Percentiles rank a stretch among this genome's conserved stretches.
Conservation (phyloP, 37 sponge, comb jelly and placozoan species). For the Beroe ovata region DNA sequence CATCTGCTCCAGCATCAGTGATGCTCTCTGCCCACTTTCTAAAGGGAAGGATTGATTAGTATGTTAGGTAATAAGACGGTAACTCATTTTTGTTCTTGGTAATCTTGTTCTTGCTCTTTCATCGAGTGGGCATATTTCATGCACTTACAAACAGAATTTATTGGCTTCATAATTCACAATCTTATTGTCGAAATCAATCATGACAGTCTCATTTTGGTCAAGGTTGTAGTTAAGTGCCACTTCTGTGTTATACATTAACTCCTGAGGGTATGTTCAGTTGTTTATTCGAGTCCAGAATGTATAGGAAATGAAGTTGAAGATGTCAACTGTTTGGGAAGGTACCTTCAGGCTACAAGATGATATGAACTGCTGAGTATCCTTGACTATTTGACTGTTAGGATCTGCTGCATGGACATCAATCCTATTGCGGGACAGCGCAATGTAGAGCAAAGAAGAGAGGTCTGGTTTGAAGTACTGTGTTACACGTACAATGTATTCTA, state of each 20-base stretch:
- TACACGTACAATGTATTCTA: constrained; percentile 36
- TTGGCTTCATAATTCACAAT: constrained; percentile 25
- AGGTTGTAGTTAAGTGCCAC: neutral
- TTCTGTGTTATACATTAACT: constrained; percentile 43
- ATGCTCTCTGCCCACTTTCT: constrained; percentile 18
- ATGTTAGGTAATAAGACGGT: too few species aligned
- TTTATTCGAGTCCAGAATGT: too few species aligned
- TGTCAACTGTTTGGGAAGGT: neutral
- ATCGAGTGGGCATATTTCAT: too few species aligned
- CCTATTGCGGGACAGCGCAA: constrained; percentile 30
- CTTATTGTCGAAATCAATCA: constrained; percentile 31
- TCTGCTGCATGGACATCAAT: neutral
- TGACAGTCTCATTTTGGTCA: neutral
- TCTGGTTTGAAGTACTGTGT: neutral
- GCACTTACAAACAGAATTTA: constrained; percentile 41
- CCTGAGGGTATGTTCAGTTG: too few species aligned
- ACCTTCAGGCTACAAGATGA: constrained; percentile 60
- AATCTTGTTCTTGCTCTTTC: too few species aligned
- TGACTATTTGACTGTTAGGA: constrained; percentile 29
- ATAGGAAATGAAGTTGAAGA: too few species aligned
- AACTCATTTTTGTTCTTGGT: too few species aligned
- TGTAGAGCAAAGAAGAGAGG: constrained; percentile 7
- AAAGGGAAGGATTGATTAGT: neutral
- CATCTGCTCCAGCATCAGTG: neutral
- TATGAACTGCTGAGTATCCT: constrained; percentile 34